phyloP scores from a whole-genome alignment of 1,140 invertebrate species.

The Sesamia nonagrioides region DNA sequence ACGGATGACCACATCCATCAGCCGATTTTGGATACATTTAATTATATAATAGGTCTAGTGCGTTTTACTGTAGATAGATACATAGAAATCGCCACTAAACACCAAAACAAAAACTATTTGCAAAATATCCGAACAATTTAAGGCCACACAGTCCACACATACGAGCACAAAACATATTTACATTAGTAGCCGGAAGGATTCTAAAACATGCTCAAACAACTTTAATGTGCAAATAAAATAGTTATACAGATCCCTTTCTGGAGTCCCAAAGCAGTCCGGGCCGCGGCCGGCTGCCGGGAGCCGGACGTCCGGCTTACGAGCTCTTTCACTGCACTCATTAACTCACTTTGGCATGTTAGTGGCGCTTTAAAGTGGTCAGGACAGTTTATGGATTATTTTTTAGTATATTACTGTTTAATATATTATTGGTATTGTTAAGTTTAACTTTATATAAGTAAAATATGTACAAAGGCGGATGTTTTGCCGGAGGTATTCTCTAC shows the following conservation, averaged over 20 bases:
- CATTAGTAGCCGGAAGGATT: not conserved
- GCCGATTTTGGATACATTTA: too few species aligned
- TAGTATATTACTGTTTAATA: not conserved
- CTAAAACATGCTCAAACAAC: slow-evolving; percentile 16
- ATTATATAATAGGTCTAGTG: too few species aligned
- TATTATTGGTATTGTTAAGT: not conserved
- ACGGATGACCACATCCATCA: too few species aligned
- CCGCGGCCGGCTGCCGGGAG: not conserved
- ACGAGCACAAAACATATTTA: not conserved
- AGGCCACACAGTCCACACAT: not conserved
- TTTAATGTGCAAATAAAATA: slow-evolving; percentile 33
- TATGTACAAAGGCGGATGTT: too few species aligned
- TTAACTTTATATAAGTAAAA: too few species aligned
- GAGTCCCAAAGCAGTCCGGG: not conserved
- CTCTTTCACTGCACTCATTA: slow-evolving; percentile 17
- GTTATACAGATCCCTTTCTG: not conserved
- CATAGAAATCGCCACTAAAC: too few species aligned
- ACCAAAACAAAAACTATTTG: too few species aligned
- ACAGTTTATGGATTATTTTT: not conserved
- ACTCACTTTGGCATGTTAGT: slow-evolving; percentile 25
- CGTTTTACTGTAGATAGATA: too few species aligned
- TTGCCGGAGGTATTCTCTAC: too few species aligned
- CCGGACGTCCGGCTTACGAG: slow-evolving; percentile 27
- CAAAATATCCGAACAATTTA: not conserved
- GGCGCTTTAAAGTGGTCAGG: not conserved